A percentile compares a stretch with the other conserved stretches of the same genome.
Conservation (phyloP, 2,888 invertebrate genomes). For the Athalia circularis region DNA sequence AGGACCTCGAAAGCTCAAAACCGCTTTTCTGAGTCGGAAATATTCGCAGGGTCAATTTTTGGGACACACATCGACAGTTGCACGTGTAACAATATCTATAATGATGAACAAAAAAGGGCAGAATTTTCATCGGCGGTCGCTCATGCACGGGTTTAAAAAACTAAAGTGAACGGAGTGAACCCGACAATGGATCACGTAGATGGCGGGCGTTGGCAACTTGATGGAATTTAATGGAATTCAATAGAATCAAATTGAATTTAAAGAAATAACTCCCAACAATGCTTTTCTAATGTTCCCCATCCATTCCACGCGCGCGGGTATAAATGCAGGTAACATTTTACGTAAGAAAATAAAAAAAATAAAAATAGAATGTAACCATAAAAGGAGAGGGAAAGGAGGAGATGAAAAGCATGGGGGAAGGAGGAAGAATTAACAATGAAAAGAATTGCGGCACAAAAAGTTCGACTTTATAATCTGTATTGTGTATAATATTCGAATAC, state of each 20-base stretch:
- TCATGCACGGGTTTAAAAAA: background rate
- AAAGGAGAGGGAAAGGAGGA: background rate
- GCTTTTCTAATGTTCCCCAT: conserved; percentile 1
- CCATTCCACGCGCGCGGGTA: background rate
- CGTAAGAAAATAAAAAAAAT: conserved; percentile 5
- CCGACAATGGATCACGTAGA: conserved; percentile 19
- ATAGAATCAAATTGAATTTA: conserved; percentile 37
- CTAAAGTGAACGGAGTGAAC: background rate
- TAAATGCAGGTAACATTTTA: conserved; percentile 14
- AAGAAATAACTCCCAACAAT: conserved; percentile 29
- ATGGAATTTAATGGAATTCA: conserved; percentile 30
- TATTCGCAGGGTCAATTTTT: background rate
- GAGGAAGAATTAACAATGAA: background rate
- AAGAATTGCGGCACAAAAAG: background rate
- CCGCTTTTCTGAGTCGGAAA: too few relatives aligned
- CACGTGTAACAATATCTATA: background rate
- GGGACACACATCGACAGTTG: background rate
- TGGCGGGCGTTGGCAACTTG: conserved; percentile 30
- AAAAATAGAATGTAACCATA: background rate
- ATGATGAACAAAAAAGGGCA: background rate
- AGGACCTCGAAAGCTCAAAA: too few relatives aligned
- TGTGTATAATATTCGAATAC: too few relatives aligned
- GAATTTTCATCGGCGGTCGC: background rate
- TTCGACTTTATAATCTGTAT: background rate
- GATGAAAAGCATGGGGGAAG: background rate